These are phyloP conservation scores for Heterodera filipjevi DNA, from an alignment of 2,888 invertebrate species.

Conservation along the genomic window DNA sequence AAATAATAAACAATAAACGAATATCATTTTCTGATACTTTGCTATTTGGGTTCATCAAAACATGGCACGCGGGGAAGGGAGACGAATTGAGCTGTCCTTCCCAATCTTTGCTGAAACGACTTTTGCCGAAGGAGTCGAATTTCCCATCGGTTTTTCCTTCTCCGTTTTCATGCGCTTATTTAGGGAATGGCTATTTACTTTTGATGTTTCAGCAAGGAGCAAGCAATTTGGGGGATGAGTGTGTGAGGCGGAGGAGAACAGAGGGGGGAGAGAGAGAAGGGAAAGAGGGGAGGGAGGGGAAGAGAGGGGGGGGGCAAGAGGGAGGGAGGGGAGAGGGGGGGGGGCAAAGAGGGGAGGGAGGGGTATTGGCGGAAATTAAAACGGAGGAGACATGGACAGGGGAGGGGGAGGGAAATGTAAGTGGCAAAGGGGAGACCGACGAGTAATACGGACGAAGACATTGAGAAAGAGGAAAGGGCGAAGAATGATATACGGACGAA, in stretches of 20 bases:
- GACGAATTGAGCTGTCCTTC: background rate
- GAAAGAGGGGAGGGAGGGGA: background rate
- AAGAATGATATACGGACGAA: background rate
- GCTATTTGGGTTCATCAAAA: background rate
- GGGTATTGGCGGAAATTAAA: slow-evolving; percentile 14
- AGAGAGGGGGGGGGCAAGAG: background rate
- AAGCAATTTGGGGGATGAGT: background rate
- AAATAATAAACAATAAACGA: too few species aligned
- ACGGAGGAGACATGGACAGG: background rate
- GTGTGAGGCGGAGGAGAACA: background rate
- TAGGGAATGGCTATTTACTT: slow-evolving; percentile 1
- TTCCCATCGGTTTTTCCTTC: background rate
- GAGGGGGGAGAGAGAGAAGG: background rate
- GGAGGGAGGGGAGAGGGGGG: background rate
- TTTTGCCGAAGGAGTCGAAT: background rate
- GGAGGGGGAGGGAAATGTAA: background rate
- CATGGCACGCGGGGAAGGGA: background rate
- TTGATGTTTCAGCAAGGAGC: background rate
- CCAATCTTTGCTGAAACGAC: background rate
- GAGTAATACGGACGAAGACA: too few species aligned
- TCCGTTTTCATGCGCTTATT: background rate
- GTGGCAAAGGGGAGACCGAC: background rate
- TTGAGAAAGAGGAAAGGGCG: background rate
- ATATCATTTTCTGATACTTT: background rate
- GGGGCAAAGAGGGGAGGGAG: background rate